Conservation (phyloP, 2,888 invertebrate genomes). For the Polymixis lichenea region DNA sequence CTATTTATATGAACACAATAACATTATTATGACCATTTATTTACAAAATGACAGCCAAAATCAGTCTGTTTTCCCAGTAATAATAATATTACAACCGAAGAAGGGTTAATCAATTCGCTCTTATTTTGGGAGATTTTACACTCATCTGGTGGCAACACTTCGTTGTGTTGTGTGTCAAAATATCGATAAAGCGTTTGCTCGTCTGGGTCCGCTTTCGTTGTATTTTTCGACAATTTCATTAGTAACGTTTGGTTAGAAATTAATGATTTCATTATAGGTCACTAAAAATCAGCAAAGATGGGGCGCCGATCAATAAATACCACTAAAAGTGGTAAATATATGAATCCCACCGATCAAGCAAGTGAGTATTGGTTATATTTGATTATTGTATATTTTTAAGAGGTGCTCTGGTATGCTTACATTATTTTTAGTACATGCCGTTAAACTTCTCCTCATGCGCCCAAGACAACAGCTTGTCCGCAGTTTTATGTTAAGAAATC, state of each 20-base stretch:
- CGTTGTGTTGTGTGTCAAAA: slow-evolving; percentile 36
- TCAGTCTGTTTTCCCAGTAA: not conserved
- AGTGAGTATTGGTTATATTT: slow-evolving; percentile 92
- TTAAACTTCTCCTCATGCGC: not conserved
- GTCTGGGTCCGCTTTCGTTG: slow-evolving; percentile 13
- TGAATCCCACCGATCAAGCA: slow-evolving; percentile 99
- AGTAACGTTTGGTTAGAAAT: not conserved
- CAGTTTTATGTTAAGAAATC: slow-evolving; percentile 1
- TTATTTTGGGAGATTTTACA: slow-evolving; percentile 11
- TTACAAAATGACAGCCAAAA: not conserved
- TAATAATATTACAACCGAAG: not conserved
- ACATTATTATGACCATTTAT: not conserved
- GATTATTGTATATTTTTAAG: not conserved
- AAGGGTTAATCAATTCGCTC: not conserved
- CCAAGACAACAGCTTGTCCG: no score
- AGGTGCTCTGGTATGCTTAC: not conserved
- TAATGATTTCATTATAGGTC: slow-evolving; percentile 23
- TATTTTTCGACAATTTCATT: slow-evolving; percentile 16
- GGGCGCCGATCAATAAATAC: slow-evolving; percentile 99
- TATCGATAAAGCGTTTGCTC: slow-evolving; percentile 48
- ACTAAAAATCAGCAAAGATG: slow-evolving; percentile 91
- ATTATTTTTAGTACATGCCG: not conserved
- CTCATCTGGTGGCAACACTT: slow-evolving; percentile 30
- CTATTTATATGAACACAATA: not conserved
- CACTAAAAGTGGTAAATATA: slow-evolving; percentile 99